phyloP scores from a whole-genome alignment of 1,140 invertebrate species.

The Eumeta japonica region DNA sequence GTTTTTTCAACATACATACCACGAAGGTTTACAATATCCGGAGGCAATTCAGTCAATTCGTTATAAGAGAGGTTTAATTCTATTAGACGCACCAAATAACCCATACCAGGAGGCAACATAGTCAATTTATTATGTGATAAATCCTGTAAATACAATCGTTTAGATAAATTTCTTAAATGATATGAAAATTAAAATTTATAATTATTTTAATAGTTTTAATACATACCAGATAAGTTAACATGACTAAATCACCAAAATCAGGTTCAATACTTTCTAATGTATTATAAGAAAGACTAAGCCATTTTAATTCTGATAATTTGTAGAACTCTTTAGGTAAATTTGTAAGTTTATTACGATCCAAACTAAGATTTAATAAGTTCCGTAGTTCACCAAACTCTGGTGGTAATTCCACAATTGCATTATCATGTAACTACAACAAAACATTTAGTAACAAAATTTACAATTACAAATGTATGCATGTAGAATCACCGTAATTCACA shows the following conservation, averaged over 20 bases:
- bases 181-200: background rate
- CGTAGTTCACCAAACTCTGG: conserved; percentile 74
- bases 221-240: conserved; percentile 62
- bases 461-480: no score
- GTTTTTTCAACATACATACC: no score
- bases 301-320: conserved; percentile 65
- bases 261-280: conserved; percentile 60
- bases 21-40: conserved; percentile 66
- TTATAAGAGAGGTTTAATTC: conserved; percentile 81
- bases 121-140: conserved; percentile 69
- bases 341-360: conserved; percentile 75
- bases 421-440: conserved; percentile 72
- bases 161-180: background rate
- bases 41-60: conserved; percentile 67
- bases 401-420: conserved; percentile 70
- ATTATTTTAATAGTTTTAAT: background rate
- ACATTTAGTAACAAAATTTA: conserved; percentile 2
- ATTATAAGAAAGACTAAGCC: conserved; percentile 72
- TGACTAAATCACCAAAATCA: conserved; percentile 70
- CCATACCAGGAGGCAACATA: conserved; percentile 75
- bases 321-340: conserved; percentile 66
- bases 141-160: conserved; percentile 59
- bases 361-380: conserved; percentile 72
- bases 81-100: conserved; percentile 72
- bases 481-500: no score